These are phyloP conservation scores for Brienomyrus brachyistius DNA, from an alignment of 2,113 vertebrate genomes.

Conservation along the genomic window DNA sequence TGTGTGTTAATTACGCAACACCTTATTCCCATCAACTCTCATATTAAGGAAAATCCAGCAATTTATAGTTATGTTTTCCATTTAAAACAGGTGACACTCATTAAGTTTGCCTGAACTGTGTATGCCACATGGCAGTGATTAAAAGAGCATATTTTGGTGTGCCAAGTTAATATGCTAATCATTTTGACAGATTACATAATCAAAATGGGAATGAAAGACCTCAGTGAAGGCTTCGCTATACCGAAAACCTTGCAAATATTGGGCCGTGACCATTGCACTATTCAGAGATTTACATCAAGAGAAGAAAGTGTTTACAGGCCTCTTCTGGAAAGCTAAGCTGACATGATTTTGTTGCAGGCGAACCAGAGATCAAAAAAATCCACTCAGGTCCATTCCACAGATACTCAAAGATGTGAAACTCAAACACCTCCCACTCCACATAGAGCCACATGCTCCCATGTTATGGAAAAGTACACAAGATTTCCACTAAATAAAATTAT, in stretches of 20 bases:
- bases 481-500: not conserved
- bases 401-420: not conserved
- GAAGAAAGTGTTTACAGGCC: not conserved
- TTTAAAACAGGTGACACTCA: not conserved
- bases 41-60: not conserved
- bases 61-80: not conserved
- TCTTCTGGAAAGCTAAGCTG: not conserved
- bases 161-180: not conserved
- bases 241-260: not conserved
- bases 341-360: not conserved
- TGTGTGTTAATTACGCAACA: not conserved
- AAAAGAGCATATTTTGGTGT: not conserved
- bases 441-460: not conserved
- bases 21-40: not conserved
- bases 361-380: not conserved
- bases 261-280: not conserved
- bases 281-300: not conserved
- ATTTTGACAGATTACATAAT: not conserved
- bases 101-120: not conserved
- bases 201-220: not conserved
- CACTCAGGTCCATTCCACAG: not conserved
- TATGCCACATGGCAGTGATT: not conserved
- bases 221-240: not conserved
- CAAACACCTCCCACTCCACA: not conserved
- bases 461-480: not conserved